Conservation (phyloP, 1,140 invertebrate genomes). For the Melanaphis sacchari region DNA sequence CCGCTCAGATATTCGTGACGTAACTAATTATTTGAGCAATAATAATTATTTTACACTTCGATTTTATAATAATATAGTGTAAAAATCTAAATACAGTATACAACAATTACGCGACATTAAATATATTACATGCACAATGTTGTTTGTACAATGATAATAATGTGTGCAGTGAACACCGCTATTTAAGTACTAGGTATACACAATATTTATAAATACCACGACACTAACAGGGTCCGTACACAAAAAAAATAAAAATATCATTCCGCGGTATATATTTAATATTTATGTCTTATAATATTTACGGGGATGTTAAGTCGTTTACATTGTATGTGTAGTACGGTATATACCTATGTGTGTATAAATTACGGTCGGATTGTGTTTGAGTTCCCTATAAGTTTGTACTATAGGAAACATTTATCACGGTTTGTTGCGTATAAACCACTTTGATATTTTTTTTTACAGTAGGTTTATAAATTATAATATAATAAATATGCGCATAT, state of each 20-base stretch:
- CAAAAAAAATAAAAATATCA: neutral
- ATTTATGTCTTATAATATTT: conserved; percentile 18
- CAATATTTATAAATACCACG: neutral
- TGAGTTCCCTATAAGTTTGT: neutral
- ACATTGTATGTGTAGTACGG: neutral
- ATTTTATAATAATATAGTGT: neutral
- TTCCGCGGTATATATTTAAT: neutral
- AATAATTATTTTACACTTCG: neutral
- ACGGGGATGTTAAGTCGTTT: neutral
- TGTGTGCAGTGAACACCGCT: neutral
- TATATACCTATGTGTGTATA: neutral
- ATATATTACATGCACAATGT: neutral
- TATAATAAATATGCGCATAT: neutral
- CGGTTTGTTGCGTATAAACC: neutral
- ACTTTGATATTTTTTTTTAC: neutral
- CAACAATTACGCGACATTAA: neutral
- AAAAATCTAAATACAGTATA: neutral
- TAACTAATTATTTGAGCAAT: neutral
- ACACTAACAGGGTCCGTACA: neutral
- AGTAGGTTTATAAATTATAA: neutral
- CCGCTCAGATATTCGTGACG: conserved; percentile 23
- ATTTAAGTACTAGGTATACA: neutral
- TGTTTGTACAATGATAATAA: neutral
- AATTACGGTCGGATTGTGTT: neutral
- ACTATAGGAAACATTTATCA: neutral